Evolutionary conservation across 2,888 invertebrate species (phyloP).

Genomic region (Diplazon laetatorius): DNA sequence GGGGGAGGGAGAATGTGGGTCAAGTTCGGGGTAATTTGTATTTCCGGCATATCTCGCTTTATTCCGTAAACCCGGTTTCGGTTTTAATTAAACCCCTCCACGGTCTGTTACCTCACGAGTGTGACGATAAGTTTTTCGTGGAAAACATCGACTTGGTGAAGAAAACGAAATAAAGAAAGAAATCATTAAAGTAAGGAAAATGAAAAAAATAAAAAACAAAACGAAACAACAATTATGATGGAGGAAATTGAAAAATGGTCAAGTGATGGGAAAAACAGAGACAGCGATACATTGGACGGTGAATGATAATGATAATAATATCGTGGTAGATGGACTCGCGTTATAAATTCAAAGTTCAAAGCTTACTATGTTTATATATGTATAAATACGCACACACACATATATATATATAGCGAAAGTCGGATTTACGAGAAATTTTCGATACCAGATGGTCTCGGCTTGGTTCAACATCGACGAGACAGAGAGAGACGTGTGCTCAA

Average conservation of each 20-base stretch:
- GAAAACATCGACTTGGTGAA: too few species aligned
- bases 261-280: neutral
- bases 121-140: too few species aligned
- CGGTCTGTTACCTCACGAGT: neutral
- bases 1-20: conserved; percentile 52
- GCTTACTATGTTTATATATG: too few species aligned
- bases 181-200: too few species aligned
- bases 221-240: neutral
- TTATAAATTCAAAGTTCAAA: conserved; percentile 13
- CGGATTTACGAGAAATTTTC: conserved; percentile 24
- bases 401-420: neutral
- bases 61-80: too few species aligned
- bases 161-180: too few species aligned
- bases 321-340: conserved; percentile 35
- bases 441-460: conserved; percentile 56
- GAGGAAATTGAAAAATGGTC: neutral
- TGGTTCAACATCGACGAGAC: conserved; percentile 21
- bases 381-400: too few species aligned
- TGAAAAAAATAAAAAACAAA: neutral
- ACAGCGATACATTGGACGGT: neutral
- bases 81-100: conserved; percentile 14
- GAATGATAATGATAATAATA: conserved; percentile 35
- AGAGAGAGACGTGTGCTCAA: too few species aligned
- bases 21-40: conserved; percentile 58
- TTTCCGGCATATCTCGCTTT: conserved; percentile 45